These are phyloP conservation scores for Trissonchulus latispiculum DNA, from an alignment of 2,888 invertebrate genomes.

Conservation along the genomic window DNA sequence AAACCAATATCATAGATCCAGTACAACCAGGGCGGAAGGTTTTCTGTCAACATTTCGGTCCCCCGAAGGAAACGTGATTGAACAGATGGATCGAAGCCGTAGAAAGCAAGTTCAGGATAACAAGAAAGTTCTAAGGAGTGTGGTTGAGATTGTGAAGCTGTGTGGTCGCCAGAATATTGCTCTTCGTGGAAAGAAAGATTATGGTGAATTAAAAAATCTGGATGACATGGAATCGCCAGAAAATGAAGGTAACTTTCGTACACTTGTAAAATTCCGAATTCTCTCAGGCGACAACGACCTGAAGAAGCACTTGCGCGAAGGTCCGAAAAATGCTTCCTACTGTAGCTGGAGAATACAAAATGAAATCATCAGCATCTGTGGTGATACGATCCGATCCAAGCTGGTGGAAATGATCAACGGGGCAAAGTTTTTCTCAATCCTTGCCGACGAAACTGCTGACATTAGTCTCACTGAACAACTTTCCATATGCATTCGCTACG, in stretches of 20 bases:
- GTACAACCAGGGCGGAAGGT: too few relatives aligned
- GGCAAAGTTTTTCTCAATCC: neutral
- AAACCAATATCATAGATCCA: too few relatives aligned
- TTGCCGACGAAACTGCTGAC: neutral
- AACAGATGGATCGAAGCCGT: neutral
- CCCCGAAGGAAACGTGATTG: neutral
- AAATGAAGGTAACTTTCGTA: neutral
- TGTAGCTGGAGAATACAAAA: neutral
- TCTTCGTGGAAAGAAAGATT: neutral
- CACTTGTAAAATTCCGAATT: neutral
- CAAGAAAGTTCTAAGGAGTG: neutral
- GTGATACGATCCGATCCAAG: neutral
- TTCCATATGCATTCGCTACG: too few relatives aligned
- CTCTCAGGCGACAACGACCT: too few relatives aligned
- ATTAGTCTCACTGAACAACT: too few relatives aligned
- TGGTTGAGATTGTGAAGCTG: neutral
- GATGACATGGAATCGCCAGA: neutral
- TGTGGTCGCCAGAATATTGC: conserved; percentile 2
- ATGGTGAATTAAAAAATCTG: neutral
- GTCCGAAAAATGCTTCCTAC: neutral
- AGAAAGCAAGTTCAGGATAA: neutral
- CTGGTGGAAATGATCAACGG: neutral
- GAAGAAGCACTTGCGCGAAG: too few relatives aligned
- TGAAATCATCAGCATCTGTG: neutral
- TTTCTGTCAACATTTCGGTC: too few relatives aligned